Percentiles rank a stretch among this genome's conserved stretches.
Conservation (phyloP, 2,888 invertebrate genomes). For the Lamproptera curius region DNA sequence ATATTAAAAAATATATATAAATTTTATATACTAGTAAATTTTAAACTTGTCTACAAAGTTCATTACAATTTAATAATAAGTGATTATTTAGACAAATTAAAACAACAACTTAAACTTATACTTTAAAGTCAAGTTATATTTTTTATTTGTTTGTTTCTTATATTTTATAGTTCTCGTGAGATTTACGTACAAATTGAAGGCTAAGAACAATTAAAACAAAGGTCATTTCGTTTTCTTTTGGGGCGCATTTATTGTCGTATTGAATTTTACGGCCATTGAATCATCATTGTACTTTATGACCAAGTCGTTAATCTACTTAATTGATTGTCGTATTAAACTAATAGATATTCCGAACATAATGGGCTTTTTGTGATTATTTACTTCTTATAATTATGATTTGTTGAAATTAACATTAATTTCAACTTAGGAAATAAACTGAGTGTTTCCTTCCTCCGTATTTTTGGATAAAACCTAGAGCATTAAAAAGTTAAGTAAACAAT, state of each 20-base stretch:
- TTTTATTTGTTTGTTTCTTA: too few relatives aligned
- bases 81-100: too few relatives aligned
- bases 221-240: neutral
- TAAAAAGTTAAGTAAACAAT: neutral
- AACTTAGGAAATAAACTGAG: neutral
- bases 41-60: too few relatives aligned
- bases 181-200: too few relatives aligned
- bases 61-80: too few relatives aligned
- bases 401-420: neutral
- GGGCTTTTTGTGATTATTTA: conserved; percentile 8
- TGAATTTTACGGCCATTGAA: conserved; percentile 6
- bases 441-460: neutral
- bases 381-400: neutral
- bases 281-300: conserved; percentile 10
- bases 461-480: neutral
- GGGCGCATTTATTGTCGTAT: conserved; percentile 1
- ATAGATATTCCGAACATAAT: conserved; percentile 6
- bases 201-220: neutral
- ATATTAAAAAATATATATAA: too few relatives aligned
- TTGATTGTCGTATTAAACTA: conserved; percentile 7
- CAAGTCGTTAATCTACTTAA: conserved; percentile 16
- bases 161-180: too few relatives aligned
- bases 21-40: too few relatives aligned
- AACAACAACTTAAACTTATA: too few relatives aligned
- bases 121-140: too few relatives aligned